phyloP scores from a whole-genome alignment of 2,888 invertebrate species.

The Leucania comma region DNA sequence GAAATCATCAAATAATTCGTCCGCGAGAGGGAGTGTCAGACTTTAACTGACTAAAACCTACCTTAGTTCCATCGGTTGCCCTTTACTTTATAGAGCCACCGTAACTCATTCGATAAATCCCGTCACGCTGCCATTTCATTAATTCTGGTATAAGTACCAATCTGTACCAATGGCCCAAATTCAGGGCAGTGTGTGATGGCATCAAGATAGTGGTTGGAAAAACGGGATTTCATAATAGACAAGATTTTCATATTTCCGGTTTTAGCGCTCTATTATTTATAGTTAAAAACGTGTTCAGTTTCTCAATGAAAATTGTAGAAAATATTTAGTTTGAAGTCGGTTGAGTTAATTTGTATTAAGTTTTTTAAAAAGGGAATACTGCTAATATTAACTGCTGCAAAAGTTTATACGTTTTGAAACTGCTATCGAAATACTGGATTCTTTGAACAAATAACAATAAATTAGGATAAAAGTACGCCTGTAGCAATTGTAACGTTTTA shows the following conservation, averaged over 20 bases:
- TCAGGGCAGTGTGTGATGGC: too few species aligned
- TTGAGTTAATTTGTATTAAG: too few species aligned
- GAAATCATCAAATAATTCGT: too few species aligned
- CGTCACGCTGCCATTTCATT: background rate
- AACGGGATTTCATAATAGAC: background rate
- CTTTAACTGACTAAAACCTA: too few species aligned
- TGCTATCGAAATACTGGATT: background rate
- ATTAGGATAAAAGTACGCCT: conserved; percentile 3
- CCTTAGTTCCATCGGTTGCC: too few species aligned
- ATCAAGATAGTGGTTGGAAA: background rate
- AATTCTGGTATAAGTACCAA: background rate
- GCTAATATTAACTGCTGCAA: background rate
- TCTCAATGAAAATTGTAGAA: background rate
- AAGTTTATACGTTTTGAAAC: conserved; percentile 7
- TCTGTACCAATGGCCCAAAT: too few species aligned
- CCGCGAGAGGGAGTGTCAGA: too few species aligned
- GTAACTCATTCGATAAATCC: too few species aligned
- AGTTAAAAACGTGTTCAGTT: background rate
- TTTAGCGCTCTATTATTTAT: background rate
- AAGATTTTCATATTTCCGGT: background rate
- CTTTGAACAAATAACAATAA: conserved; percentile 3
- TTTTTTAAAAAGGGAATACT: background rate
- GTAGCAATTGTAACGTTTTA: background rate
- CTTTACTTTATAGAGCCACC: too few species aligned
- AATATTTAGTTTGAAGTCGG: background rate